phyloP scores from a whole-genome alignment of 2,888 invertebrate species.

The Molanna angustata region DNA sequence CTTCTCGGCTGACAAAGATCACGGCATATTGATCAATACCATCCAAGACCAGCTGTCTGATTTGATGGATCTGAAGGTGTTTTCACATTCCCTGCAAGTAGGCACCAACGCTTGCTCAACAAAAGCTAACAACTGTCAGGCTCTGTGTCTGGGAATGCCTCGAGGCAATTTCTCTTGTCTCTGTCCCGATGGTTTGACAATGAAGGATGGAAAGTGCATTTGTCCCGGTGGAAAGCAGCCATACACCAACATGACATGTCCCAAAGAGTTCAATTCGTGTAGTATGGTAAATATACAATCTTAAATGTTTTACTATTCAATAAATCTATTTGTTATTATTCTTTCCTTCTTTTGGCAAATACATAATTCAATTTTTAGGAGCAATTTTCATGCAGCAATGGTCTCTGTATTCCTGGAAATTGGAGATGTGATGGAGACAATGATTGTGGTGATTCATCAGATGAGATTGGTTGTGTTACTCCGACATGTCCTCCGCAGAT shows the following conservation, averaged over 20 bases:
- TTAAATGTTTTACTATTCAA: not conserved
- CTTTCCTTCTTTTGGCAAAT: not conserved
- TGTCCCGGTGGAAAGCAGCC: conserved; percentile 71
- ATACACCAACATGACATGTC: conserved; percentile 67
- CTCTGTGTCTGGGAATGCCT: conserved; percentile 77
- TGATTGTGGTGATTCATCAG: conserved; percentile 72
- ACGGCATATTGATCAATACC: conserved; percentile 59
- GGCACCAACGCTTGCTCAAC: conserved; percentile 70
- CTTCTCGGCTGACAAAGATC: conserved; percentile 76
- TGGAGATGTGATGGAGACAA: conserved; percentile 76
- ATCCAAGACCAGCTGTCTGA: conserved; percentile 64
- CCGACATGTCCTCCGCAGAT: conserved; percentile 54
- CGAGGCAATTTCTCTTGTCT: conserved; percentile 65
- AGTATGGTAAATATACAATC: conserved; percentile 43
- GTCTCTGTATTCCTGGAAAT: conserved; percentile 64
- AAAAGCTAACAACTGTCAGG: conserved; percentile 60
- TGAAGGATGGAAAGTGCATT: conserved; percentile 61
- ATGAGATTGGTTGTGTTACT: conserved; percentile 60
- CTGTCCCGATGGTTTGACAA: conserved; percentile 75
- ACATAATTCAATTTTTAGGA: conserved; percentile 32
- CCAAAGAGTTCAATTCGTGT: conserved; percentile 59
- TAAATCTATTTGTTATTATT: not conserved
- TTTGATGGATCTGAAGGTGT: conserved; percentile 82
- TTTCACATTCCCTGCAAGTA: conserved; percentile 70
- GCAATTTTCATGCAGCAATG: conserved; percentile 71